Evolutionary conservation across 2,888 invertebrate species (phyloP).

Genomic region (Apoda limacodes): DNA sequence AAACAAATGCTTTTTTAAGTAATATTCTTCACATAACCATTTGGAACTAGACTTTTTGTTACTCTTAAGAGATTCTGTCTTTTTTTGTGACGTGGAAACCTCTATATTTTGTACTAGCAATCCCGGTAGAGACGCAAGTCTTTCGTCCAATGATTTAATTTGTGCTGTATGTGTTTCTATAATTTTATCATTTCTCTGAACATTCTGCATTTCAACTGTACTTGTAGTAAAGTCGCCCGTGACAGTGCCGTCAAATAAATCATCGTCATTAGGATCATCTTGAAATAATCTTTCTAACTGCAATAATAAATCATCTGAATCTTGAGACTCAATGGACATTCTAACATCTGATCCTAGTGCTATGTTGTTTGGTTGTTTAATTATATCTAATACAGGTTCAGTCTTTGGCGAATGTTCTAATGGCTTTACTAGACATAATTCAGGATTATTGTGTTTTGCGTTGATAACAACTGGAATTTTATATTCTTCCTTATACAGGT

Average conservation of each 20-base stretch:
- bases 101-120: slow-evolving; percentile 26
- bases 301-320: slow-evolving; percentile 45
- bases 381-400: background rate
- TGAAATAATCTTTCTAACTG: slow-evolving; percentile 59
- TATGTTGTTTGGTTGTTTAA: background rate
- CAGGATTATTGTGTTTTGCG: slow-evolving; percentile 21
- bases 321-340: slow-evolving; percentile 31
- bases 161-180: slow-evolving; percentile 37
- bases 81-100: slow-evolving; percentile 25
- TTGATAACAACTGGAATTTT: slow-evolving; percentile 9
- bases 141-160: slow-evolving; percentile 46
- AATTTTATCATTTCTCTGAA: slow-evolving; percentile 21
- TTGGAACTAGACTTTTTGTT: slow-evolving; percentile 34
- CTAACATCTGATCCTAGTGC: slow-evolving; percentile 9
- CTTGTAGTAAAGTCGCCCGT: slow-evolving; percentile 23
- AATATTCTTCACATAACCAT: slow-evolving; percentile 62
- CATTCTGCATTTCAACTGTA: slow-evolving; percentile 13
- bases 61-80: slow-evolving; percentile 21
- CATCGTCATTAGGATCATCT: slow-evolving; percentile 47
- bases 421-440: background rate
- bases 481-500: slow-evolving; percentile 7
- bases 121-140: slow-evolving; percentile 40
- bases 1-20: slow-evolving; percentile 43
- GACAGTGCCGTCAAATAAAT: slow-evolving; percentile 46
- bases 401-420: background rate